Base-by-base conservation (phyloP, 1,140 invertebrate species). In the Tenebrio molitor region DNA sequence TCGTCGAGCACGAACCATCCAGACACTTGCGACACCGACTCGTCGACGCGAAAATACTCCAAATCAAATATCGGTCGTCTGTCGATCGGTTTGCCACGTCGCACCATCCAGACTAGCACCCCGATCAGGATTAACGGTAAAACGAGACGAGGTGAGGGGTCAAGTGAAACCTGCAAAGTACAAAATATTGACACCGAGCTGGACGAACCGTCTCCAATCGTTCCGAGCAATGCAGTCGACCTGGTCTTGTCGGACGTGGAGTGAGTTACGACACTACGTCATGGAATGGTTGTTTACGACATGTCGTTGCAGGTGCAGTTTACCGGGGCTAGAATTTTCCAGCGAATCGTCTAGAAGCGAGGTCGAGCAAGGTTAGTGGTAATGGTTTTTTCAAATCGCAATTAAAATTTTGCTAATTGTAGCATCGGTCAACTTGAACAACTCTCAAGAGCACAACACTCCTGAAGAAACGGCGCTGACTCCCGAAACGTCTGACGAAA, bases 401-500 rank as follows among this genome's bases (percentile, higher is more conserved):
- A n/a, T n/a, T n/a, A n/a, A n/a, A n/a, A 29, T 29, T 8, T 29
- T 8, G 8, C 25, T 29, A 8, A 29, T 4, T 66, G 5, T 44
- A 46, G 34, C 42, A 50, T 46, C 16, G 42, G 36, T 16, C 1
- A 17, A 39, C 7, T 44, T 66, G 5, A 44, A 66, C 23, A 66
- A 50, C 12, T 39, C 36, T 2, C 64, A 66, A 50, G 62, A 65
- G 42, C 50, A 66, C 17, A 71, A 71, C 44, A 25, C 23, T 8
- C 3, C 25, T 8, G 25, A 8, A 29, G n/a, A 33, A 33, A 4
- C 29, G 4, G 7, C 36, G 6, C 5, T 2, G 0, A 39, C 36
- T 10, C 36, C 36, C 6, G 7, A n/a, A 7, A 39, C 3, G 4
- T 33, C 10, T 10, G 29, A 33, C 29, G 4, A 33, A 10, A 33